Conservation (phyloP, 2,888 invertebrate species). For the Nephrotoma flavescens region DNA sequence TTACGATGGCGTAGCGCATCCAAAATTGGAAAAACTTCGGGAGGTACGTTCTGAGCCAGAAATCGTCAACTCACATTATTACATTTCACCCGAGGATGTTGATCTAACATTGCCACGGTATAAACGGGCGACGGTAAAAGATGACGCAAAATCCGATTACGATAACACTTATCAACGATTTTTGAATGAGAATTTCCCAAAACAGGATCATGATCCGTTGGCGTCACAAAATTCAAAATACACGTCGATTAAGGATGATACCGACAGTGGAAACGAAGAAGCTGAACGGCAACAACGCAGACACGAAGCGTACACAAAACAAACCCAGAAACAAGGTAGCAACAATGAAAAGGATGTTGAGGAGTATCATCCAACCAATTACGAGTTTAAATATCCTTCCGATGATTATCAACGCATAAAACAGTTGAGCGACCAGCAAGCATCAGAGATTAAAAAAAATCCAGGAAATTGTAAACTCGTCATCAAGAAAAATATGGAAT, state of each 20-base stretch:
- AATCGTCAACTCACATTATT: background rate
- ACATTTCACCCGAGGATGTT: conserved; percentile 5
- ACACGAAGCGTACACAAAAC: background rate
- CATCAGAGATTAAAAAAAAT: conserved; percentile 44
- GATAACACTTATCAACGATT: conserved; percentile 26
- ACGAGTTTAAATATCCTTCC: conserved; percentile 24
- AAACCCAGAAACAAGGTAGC: background rate
- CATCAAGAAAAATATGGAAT: conserved; percentile 37
- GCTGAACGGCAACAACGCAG: background rate
- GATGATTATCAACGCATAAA: conserved; percentile 42
- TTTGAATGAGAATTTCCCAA: conserved; percentile 22
- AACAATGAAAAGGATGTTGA: background rate
- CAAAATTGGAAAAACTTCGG: background rate
- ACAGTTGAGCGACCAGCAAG: conserved; percentile 44
- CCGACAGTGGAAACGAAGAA: background rate
- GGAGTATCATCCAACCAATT: background rate
- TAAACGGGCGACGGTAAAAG: conserved; percentile 8
- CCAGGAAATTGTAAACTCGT: conserved; percentile 50
- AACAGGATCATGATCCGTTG: background rate
- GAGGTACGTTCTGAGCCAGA: background rate
- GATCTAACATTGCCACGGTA: background rate
- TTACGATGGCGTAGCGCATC: background rate
- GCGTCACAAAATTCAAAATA: background rate
- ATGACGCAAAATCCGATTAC: conserved; percentile 18
- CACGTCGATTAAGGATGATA: background rate